Evolutionary conservation across 2,797 vertebrate genomes (phyloP).

Genomic region (Enteromius afrohamiltoni): DNA sequence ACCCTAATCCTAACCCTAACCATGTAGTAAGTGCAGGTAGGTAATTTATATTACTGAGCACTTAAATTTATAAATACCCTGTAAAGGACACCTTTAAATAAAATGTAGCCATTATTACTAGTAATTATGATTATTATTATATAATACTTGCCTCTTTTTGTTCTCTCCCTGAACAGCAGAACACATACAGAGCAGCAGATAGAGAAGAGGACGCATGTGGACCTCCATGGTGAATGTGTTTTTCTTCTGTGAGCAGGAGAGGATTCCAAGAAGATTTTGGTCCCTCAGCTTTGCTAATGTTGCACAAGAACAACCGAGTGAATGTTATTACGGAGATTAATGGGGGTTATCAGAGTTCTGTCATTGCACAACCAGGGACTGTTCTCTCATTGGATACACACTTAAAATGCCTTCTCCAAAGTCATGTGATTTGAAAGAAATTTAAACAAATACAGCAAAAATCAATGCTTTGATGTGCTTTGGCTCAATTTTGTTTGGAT

Average conservation of each 20-base stretch:
- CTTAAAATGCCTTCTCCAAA: conserved; percentile 62
- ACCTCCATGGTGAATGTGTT: conserved; percentile 4
- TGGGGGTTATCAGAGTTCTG: conserved; percentile 13
- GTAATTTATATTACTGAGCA: too few relatives aligned
- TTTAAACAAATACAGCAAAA: conserved; percentile 31
- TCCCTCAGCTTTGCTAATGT: conserved; percentile 14
- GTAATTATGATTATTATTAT: too few relatives aligned
- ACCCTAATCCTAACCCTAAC: too few relatives aligned
- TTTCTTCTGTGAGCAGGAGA: conserved; percentile 32
- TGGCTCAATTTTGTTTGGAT: conserved; percentile 1
- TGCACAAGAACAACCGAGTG: conserved; percentile 17
- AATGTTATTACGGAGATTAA: neutral
- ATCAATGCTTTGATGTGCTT: conserved; percentile 3
- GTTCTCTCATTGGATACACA: conserved; percentile 59
- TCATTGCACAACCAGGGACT: conserved; percentile 68
- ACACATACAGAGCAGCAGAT: conserved; percentile 46
- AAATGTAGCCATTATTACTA: neutral
- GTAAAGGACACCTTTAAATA: neutral
- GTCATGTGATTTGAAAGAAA: conserved; percentile 78
- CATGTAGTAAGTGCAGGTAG: too few relatives aligned
- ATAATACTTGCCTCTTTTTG: conserved; percentile 48
- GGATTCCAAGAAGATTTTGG: neutral
- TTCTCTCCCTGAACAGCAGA: conserved; percentile 38
- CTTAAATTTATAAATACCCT: neutral
- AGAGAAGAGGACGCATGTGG: conserved; percentile 43